A percentile compares a stretch with the other conserved stretches of the same genome.
Conservation (phyloP, 2,113 vertebrate genomes). For the Aspidoscelis tigris region DNA sequence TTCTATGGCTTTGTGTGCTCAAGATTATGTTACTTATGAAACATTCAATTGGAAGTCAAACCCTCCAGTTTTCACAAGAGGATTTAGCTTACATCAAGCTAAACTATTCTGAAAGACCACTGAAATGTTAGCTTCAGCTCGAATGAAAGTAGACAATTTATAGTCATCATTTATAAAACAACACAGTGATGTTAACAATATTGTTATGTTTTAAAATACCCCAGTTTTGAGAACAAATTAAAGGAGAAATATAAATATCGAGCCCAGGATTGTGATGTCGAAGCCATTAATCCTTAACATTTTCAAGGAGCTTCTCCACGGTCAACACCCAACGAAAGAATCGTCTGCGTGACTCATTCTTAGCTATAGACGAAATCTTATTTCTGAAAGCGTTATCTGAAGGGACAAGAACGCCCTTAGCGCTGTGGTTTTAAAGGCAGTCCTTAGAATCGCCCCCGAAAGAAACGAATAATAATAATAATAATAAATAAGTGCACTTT, state of each 20-base stretch:
- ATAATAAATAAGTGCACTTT: background rate
- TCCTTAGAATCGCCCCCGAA: background rate
- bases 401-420: background rate
- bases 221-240: background rate
- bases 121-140: background rate
- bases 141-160: background rate
- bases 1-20: background rate
- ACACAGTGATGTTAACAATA: too few relatives aligned
- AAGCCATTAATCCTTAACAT: background rate
- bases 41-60: background rate
- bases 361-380: background rate
- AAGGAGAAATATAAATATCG: background rate
- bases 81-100: background rate
- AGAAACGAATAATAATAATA: background rate
- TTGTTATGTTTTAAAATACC: too few relatives aligned
- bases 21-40: background rate
- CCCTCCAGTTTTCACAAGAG: background rate
- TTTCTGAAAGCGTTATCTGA: background rate
- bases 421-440: background rate
- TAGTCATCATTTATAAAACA: too few relatives aligned
- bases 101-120: background rate
- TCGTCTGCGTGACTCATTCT: background rate
- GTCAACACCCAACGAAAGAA: background rate
- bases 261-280: too few relatives aligned
- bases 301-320: background rate